Percentiles rank a stretch among this genome's conserved stretches.
phyloP scores from a whole-genome alignment of 1,140 invertebrate species.

The Aricia agestis region DNA sequence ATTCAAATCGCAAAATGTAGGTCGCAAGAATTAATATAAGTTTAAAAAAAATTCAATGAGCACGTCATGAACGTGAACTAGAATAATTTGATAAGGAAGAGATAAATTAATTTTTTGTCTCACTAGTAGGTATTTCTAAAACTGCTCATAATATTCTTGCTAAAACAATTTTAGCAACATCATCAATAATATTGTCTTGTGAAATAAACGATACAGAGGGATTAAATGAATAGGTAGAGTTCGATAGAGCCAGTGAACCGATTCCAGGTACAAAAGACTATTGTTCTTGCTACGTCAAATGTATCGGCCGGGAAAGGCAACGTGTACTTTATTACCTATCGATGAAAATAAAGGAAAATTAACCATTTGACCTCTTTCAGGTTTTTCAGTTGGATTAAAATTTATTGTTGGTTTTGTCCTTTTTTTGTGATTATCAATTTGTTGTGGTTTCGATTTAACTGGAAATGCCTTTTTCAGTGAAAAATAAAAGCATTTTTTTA shows the following conservation, averaged over 20 bases:
- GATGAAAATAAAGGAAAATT: constrained; percentile 28
- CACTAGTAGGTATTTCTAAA: no score
- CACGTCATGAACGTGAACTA: no score
- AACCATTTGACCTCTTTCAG: constrained; percentile 12
- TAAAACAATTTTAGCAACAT: background rate
- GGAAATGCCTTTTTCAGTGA: background rate
- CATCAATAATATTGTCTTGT: constrained; percentile 19
- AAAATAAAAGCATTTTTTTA: no score
- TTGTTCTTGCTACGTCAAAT: constrained; percentile 65
- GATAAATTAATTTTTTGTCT: no score
- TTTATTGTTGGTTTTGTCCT: background rate
- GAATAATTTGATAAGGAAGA: no score
- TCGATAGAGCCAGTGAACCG: constrained; percentile 27
- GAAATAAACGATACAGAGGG: constrained; percentile 53
- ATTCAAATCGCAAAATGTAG: no score
- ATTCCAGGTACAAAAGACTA: constrained; percentile 49
- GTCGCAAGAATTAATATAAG: no score
- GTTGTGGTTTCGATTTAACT: background rate
- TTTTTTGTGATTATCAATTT: background rate
- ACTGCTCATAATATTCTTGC: background rate
- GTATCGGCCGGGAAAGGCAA: constrained; percentile 46
- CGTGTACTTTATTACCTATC: constrained; percentile 31
- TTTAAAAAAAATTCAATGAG: no score
- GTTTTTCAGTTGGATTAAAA: background rate
- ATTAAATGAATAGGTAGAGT: constrained; percentile 33